Evolutionary conservation across 2,797 vertebrate genomes (phyloP), one percentile per base, ranked within the genome.

Genomic region (Zalophus californianus): DNA sequence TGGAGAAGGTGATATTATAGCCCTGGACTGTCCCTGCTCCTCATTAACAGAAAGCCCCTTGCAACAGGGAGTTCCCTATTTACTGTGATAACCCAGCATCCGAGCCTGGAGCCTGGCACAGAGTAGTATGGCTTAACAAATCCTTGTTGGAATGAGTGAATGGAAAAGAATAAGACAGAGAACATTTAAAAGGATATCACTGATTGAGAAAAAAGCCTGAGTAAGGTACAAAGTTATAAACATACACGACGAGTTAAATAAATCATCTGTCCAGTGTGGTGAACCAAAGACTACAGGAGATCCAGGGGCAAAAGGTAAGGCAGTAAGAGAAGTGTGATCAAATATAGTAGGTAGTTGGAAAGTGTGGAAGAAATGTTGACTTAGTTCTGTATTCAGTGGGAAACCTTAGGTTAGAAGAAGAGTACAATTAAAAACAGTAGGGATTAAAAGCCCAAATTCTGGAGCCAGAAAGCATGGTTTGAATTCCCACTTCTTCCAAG

Each of bases 371-470:
- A 90, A 52, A 75, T 86, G 54, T 44, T n/a, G 58, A 78, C n/a
- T 79, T 85, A 56, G 16, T 52, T 96, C 85, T 91, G 3, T 68
- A 44, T 73, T 75, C n/a, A 78, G 5, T 7, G 4, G 35, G 58
- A 10, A 35, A 27, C 29, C 72, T 90, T 66, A 32, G 44, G 3
- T 79, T 73, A 90, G 87, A 75, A 90, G 94, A 90, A 41, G 44
- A 84, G 27, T 58, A 23, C 38, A 35, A 48, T 44, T 0, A 75
- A 75, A 75, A 75, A 75, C 27, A 32, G 9, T n/a, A 73, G 9
- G 72, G 20, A 72, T 58, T 68, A 89, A 82, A 90, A 95, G 23
- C 23, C 56, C 41, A 86, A 58, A 92, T 60, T 95, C 38, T 73
- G 54, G 72, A 20, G 15, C 70, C 64, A 82, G 66, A 86, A 75